These are phyloP conservation scores for Bombus sibiricus DNA, from an alignment of 1,140 invertebrate genomes.

Conservation along the genomic window DNA sequence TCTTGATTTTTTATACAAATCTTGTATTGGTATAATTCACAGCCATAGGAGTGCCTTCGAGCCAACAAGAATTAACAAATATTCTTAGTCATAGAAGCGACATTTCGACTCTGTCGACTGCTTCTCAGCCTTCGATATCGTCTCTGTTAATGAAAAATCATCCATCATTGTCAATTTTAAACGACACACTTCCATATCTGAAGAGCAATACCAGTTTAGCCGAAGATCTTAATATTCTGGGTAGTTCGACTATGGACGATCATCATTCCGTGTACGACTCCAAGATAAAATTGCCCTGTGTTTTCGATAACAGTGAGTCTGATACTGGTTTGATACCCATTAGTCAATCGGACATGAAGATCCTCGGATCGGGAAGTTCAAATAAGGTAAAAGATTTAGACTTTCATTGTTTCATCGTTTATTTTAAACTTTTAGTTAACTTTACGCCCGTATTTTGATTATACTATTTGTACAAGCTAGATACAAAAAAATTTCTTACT, in stretches of 20 bases:
- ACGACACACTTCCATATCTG: constrained; percentile 66
- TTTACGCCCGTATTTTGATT: too few relatives aligned
- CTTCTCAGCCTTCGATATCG: constrained; percentile 57
- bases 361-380: constrained; percentile 50
- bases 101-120: constrained; percentile 54
- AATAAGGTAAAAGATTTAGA: constrained; percentile 34
- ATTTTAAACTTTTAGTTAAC: too few relatives aligned
- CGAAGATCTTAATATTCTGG: constrained; percentile 71
- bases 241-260: constrained; percentile 48
- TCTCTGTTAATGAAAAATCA: constrained; percentile 64
- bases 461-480: too few relatives aligned
- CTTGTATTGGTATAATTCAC: too few relatives aligned
- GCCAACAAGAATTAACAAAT: constrained; percentile 65
- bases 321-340: constrained; percentile 63
- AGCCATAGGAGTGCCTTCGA: constrained; percentile 57
- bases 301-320: constrained; percentile 69
- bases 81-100: constrained; percentile 65
- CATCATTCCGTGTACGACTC: constrained; percentile 67
- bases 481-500: too few relatives aligned
- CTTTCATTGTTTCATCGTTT: background rate
- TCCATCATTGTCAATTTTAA: constrained; percentile 60
- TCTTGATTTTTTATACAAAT: background rate
- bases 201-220: constrained; percentile 63
- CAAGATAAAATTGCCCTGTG: constrained; percentile 65
- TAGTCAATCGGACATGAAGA: constrained; percentile 64